Conservation (phyloP, 1,140 invertebrate genomes). For the Lamellibrachia luymesi region DNA sequence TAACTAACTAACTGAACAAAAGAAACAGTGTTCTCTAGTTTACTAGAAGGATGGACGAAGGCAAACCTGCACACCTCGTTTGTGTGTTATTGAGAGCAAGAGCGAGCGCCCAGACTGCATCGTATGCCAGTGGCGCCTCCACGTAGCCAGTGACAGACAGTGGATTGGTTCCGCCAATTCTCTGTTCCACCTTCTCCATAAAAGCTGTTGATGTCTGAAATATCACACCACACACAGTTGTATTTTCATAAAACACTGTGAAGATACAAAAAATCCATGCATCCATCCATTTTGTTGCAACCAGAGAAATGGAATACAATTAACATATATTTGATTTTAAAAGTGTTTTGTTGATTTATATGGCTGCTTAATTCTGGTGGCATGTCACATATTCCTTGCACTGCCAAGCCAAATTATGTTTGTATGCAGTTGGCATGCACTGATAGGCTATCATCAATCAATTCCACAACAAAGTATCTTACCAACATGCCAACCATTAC, state of each 20-base stretch:
- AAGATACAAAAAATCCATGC: neutral
- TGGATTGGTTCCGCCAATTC: conserved; percentile 20
- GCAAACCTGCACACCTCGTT: conserved; percentile 35
- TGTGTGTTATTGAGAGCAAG: conserved; percentile 92
- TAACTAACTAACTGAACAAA: too few relatives aligned
- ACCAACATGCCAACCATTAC: neutral
- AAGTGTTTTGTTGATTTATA: neutral
- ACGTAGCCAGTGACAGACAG: conserved; percentile 74
- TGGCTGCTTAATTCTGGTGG: neutral
- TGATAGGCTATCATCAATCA: neutral
- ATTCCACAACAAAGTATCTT: neutral
- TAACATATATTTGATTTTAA: neutral
- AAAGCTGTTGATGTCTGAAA: conserved; percentile 24
- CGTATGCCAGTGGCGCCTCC: conserved; percentile 96
- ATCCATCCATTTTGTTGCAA: neutral
- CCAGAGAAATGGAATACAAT: neutral
- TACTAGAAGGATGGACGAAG: neutral
- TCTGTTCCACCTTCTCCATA: conserved; percentile 23
- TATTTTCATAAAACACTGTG: neutral
- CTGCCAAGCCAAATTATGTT: neutral
- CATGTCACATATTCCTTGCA: neutral
- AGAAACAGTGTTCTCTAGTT: neutral
- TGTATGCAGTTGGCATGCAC: neutral
- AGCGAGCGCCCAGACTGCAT: conserved; percentile 97
- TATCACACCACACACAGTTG: neutral